A percentile compares a stretch with the other conserved stretches of the same genome.
Conservation (phyloP, 2,888 invertebrate species). For the Eupithecia subfuscata region DNA sequence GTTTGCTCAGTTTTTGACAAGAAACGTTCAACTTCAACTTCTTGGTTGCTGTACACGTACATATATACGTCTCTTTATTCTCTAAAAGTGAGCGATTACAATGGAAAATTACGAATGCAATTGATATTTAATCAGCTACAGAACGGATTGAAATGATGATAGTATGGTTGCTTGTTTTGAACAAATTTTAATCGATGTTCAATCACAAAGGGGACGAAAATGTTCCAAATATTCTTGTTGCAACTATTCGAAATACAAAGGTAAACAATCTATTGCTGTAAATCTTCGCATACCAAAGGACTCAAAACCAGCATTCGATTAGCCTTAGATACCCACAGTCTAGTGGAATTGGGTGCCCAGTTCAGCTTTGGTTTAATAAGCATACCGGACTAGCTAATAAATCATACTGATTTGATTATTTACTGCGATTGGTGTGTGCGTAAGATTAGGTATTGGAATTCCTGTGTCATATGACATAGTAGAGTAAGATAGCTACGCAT, state of each 20-base stretch:
- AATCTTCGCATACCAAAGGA: constrained; percentile 9
- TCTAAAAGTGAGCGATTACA: not conserved
- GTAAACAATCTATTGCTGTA: constrained; percentile 9
- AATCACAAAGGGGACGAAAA: not conserved
- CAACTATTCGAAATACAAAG: not conserved
- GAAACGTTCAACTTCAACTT: too few species aligned
- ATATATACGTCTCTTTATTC: too few species aligned
- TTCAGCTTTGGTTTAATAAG: constrained; percentile 68
- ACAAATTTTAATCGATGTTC: not conserved
- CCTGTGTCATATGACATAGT: not conserved
- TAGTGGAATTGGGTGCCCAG: constrained; percentile 64
- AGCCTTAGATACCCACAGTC: constrained; percentile 39
- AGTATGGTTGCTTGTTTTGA: not conserved
- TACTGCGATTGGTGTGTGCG: constrained; percentile 59
- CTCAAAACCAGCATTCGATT: constrained; percentile 37
- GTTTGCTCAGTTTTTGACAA: not conserved
- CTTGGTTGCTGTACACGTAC: too few species aligned
- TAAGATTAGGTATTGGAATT: constrained; percentile 50
- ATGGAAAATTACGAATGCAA: not conserved
- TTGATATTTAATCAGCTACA: not conserved
- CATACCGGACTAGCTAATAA: constrained; percentile 72
- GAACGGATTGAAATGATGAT: not conserved
- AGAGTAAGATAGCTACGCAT: not conserved
- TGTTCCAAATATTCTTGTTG: not conserved
- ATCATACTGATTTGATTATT: constrained; percentile 78